Evolutionary conservation across 2,888 invertebrate genomes (phyloP).

Genomic region (Sphaeridia pumilis): DNA sequence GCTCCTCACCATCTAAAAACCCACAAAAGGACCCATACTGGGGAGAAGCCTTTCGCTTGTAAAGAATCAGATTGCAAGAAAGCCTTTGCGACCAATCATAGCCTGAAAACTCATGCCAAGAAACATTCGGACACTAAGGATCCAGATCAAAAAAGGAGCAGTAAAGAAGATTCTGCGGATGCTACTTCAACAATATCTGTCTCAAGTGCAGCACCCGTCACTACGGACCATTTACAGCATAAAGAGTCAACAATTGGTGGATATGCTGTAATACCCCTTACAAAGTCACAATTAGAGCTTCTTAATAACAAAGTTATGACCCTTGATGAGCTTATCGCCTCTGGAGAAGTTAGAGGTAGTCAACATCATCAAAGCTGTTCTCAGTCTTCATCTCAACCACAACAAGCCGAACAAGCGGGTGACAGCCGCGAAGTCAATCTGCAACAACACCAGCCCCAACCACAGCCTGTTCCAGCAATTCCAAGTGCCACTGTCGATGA

Average conservation of each 20-base stretch:
- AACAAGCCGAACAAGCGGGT: not conserved
- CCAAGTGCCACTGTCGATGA: not conserved
- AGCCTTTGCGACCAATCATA: constrained; percentile 74
- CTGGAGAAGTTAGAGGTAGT: constrained; percentile 1
- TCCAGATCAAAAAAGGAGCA: not conserved
- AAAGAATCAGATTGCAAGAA: constrained; percentile 50
- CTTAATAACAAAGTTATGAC: constrained; percentile 31
- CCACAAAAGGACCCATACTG: constrained; percentile 71
- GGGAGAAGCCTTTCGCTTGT: constrained; percentile 68
- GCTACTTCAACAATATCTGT: no score
- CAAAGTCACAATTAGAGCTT: constrained; percentile 27
- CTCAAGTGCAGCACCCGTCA: not conserved
- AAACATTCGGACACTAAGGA: constrained; percentile 47
- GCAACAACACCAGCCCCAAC: not conserved
- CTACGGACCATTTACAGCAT: not conserved
- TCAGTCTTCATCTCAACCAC: not conserved
- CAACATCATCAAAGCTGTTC: not conserved
- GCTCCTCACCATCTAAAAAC: constrained; percentile 90
- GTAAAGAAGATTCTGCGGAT: not conserved
- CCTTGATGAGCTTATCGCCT: constrained; percentile 24
- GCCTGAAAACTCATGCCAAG: constrained; percentile 64
- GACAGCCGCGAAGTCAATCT: not conserved
- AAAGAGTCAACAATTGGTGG: constrained; percentile 17
- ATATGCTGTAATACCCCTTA: constrained; percentile 30
- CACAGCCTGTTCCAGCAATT: not conserved